These are phyloP conservation scores for Creontiades dilutus DNA, from an alignment of 2,888 invertebrate genomes.

Conservation along the genomic window DNA sequence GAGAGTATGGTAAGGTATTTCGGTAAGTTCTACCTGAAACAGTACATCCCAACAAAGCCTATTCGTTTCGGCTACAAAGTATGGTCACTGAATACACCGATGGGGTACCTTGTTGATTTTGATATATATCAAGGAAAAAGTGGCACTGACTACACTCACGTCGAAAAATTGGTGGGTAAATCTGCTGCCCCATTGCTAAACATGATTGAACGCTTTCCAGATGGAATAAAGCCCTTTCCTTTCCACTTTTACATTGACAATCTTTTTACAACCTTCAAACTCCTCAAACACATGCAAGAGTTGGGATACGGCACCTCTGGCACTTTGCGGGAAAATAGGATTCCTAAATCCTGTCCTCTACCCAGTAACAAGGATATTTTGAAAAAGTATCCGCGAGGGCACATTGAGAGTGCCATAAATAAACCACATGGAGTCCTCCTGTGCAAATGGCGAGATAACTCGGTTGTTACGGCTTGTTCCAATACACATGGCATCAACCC, in stretches of 20 bases:
- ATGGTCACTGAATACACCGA: neutral
- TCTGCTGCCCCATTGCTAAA: slow-evolving; percentile 75
- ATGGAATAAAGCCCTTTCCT: slow-evolving; percentile 72
- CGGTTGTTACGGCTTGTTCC: slow-evolving; percentile 76
- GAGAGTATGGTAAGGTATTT: neutral
- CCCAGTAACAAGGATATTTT: slow-evolving; percentile 65
- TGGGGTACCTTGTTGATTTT: slow-evolving; percentile 26
- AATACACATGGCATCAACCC: slow-evolving; percentile 72
- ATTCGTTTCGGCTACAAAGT: slow-evolving; percentile 35
- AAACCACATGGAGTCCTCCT: slow-evolving; percentile 74
- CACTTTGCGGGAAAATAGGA: slow-evolving; percentile 75
- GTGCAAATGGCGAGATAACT: slow-evolving; percentile 77
- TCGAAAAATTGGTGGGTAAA: slow-evolving; percentile 76
- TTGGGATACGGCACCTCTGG: slow-evolving; percentile 76
- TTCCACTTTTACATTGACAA: slow-evolving; percentile 76
- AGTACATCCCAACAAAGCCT: neutral
- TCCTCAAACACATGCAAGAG: slow-evolving; percentile 74
- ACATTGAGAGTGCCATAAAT: too few species aligned
- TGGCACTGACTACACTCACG: slow-evolving; percentile 60
- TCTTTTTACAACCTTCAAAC: slow-evolving; percentile 76
- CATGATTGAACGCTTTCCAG: slow-evolving; percentile 74
- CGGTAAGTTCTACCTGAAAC: slow-evolving; percentile 72
- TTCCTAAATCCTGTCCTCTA: slow-evolving; percentile 73
- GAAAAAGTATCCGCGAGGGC: slow-evolving; percentile 67
- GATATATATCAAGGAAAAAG: slow-evolving; percentile 76